phyloP scores from a whole-genome alignment of 2,797 vertebrate genomes.

The Leucoraja ocellata region DNA sequence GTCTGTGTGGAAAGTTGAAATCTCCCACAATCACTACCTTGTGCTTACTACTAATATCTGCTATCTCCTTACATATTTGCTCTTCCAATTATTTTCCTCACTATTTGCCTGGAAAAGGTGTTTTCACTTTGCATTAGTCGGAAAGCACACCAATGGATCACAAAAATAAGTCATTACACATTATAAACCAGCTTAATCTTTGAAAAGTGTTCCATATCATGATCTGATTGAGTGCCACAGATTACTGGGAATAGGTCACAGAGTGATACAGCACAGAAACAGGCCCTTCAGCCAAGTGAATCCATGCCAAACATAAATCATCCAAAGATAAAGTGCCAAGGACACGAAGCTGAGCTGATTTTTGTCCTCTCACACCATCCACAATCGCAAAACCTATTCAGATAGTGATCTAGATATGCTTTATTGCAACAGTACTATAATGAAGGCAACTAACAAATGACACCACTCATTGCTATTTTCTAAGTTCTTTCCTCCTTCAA shows the following conservation, averaged over 20 bases:
- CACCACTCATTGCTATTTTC: background rate
- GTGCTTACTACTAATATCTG: no score
- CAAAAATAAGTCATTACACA: background rate
- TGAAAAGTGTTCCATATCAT: background rate
- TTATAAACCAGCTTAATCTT: background rate
- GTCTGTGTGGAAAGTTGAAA: no score
- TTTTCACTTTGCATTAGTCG: background rate
- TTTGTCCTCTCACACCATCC: background rate
- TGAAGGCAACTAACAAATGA: background rate
- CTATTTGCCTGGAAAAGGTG: background rate
- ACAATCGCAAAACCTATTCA: background rate
- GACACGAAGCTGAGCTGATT: background rate
- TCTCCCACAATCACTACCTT: no score
- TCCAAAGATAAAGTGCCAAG: background rate
- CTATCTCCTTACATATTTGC: no score
- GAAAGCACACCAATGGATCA: background rate
- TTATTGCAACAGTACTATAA: background rate
- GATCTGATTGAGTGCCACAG: background rate
- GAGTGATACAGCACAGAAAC: no score
- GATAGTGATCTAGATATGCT: background rate
- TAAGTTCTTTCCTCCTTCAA: background rate
- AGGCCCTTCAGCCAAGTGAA: no score
- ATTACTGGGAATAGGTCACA: background rate
- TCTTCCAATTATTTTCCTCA: background rate
- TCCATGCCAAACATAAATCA: no score